phyloP scores from a whole-genome alignment of 1,140 invertebrate genomes.

The Babylonia areolata region DNA sequence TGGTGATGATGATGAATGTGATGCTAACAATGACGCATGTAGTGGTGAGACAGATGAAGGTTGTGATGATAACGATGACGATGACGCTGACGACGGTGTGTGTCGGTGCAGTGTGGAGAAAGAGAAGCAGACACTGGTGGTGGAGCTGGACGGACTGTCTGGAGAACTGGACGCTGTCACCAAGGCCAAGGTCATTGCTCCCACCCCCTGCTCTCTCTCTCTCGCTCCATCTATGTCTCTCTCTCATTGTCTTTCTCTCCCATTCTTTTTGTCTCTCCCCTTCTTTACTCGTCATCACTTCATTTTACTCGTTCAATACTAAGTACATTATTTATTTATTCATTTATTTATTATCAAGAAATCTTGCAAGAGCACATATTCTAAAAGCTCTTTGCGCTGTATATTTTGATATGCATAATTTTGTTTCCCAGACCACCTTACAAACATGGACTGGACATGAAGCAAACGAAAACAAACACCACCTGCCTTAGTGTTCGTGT shows the following conservation, averaged over 20 bases:
- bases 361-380: no score
- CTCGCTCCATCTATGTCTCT: neutral
- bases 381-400: no score
- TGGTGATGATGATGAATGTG: neutral
- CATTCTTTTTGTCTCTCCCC: neutral
- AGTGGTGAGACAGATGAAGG: neutral
- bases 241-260: neutral
- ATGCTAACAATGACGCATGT: neutral
- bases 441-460: no score
- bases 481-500: no score
- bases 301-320: no score
- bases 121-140: constrained; percentile 72
- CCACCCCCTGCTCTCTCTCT: neutral
- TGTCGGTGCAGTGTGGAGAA: constrained; percentile 75
- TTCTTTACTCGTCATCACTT: neutral
- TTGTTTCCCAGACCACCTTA: no score
- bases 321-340: no score
- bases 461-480: no score
- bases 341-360: no score
- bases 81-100: constrained; percentile 19
- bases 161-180: constrained; percentile 67
- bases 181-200: constrained; percentile 69
- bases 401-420: no score
- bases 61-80: constrained; percentile 7
- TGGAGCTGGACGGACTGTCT: constrained; percentile 74